phyloP scores from a whole-genome alignment of 2,113 vertebrate genomes.

The Apodemus speciosus region DNA sequence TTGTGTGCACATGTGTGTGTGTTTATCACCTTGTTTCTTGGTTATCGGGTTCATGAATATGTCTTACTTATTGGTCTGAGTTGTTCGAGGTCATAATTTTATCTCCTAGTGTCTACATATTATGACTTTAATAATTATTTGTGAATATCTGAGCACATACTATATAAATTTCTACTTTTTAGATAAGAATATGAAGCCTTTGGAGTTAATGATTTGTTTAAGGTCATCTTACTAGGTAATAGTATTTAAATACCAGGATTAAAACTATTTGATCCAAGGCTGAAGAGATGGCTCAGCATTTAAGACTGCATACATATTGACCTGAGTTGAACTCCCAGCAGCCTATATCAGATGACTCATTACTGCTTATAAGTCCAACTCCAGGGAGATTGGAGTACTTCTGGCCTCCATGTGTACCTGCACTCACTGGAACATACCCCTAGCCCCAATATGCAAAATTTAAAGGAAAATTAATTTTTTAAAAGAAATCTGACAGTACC shows the following conservation, averaged over 20 bases:
- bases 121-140: background rate
- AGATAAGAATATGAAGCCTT: conserved; percentile 25
- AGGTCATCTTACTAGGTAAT: background rate
- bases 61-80: background rate
- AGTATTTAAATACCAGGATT: background rate
- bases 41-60: background rate
- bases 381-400: background rate
- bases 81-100: conserved; percentile 2
- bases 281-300: background rate
- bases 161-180: background rate
- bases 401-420: background rate
- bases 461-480: background rate
- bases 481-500: background rate
- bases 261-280: too few species aligned
- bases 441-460: background rate
- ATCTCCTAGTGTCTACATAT: background rate
- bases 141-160: background rate
- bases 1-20: background rate
- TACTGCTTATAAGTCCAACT: too few species aligned
- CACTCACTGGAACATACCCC: background rate
- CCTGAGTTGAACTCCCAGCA: background rate
- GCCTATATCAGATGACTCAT: background rate
- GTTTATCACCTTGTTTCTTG: background rate
- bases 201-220: background rate
- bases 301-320: background rate